Evolutionary conservation across 2,888 invertebrate genomes (phyloP).

Genomic region (Tipula lateralis): DNA sequence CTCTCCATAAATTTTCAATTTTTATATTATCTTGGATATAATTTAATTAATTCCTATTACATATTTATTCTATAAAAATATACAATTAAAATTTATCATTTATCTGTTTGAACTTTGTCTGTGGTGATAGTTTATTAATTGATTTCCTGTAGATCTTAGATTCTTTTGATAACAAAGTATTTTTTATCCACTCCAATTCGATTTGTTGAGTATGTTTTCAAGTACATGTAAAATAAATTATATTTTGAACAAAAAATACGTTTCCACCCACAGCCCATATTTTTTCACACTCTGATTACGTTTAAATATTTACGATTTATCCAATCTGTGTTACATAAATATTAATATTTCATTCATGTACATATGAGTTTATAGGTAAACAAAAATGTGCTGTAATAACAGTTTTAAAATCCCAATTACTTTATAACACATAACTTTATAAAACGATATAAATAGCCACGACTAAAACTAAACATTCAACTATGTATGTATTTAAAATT

Average conservation of each 20-base stretch:
- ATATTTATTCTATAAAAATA: neutral
- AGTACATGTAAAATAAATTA: too few relatives aligned
- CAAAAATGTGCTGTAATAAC: neutral
- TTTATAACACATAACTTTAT: neutral
- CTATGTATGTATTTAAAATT: neutral
- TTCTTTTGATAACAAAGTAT: neutral
- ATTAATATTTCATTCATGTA: neutral
- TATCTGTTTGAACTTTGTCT: neutral
- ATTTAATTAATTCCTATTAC: neutral
- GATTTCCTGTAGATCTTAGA: too few relatives aligned
- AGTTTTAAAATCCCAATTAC: neutral
- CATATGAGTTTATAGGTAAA: neutral
- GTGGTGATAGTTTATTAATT: too few relatives aligned
- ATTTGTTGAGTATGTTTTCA: neutral
- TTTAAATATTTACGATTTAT: constrained; percentile 1
- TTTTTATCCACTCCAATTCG: neutral
- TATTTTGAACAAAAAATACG: neutral
- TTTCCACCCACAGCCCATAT: neutral
- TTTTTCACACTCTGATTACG: neutral
- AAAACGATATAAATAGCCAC: neutral
- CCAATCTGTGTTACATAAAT: neutral
- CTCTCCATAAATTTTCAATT: neutral
- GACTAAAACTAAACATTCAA: neutral
- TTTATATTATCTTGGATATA: neutral
- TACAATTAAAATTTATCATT: neutral